Evolutionary conservation across 2,888 invertebrate species (phyloP), one percentile per base, ranked within the genome.

Genomic region (Agrilus biguttatus): DNA sequence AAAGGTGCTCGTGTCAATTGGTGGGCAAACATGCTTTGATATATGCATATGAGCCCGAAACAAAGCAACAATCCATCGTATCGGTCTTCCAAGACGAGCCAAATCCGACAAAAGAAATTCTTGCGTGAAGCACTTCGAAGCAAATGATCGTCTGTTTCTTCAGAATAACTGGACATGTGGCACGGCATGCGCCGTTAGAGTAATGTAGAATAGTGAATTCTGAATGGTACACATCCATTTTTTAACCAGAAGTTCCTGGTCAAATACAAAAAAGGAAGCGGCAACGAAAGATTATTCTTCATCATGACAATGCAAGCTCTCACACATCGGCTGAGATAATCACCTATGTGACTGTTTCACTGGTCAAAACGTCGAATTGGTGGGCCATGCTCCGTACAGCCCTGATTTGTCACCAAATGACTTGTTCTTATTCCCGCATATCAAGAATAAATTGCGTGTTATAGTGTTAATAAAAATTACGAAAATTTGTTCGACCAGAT

Each of bases 131-230:
- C n/a, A n/a, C n/a, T n/a, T n/a, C n/a, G n/a, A n/a, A n/a, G n/a
- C n/a, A n/a, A n/a, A n/a, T 70, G 63, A 46, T 54, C 34, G 49
- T 51, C 42, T 47, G 48, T 47, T 53, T 51, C 42, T 53, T 54
- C 46, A 44, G 51, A 33, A 46, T 33, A 44, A 49, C 45, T 37
- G 50, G 49, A 33, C 51, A 53, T 50, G n/a, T n/a, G n/a, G n/a
- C n/a, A n/a, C n/a, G 51, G 53, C 46, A 49, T 45, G 46, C 50
- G 43, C 42, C 47, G 39, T 43, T 53, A 46, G 43, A 46, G n/a
- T n/a, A n/a, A n/a, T n/a, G n/a, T 47, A 45, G 46, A 49, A 53
- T 49, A 32, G 49, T 51, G 42, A 52, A 54, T 51, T 49, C 50
- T 42, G 51, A 54, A 45, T 55, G 51, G 51, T 51, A 50, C 43